Evolutionary conservation across 2,113 vertebrate genomes (phyloP), one percentile per base, ranked within the genome.

Genomic region (Phyllopteryx taeniolatus): DNA sequence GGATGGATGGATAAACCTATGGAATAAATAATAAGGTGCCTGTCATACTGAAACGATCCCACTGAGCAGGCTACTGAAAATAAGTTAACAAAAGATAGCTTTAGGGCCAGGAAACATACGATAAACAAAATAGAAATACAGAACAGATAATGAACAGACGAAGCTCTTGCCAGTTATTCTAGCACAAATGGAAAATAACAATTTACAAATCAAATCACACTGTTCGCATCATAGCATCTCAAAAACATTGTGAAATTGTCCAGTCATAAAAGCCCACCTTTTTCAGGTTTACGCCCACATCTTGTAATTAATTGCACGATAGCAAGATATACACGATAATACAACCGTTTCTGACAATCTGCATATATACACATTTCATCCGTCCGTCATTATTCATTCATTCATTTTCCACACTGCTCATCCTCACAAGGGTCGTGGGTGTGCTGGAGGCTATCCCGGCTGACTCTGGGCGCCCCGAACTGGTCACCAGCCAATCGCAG

Each of bases 231-330:
- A 7, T 19, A 20, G 19, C 17, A 5, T 51, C 15, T 5, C 53
- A 56, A 54, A 10, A 51, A 19, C 49, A 20, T 51, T 51, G 5
- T 51, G 15, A 51, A 5, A 15, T 51, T 51, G 47, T 51, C 6
- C 49, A 17, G 5, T 51, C 17, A 51, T 51, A 54, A 54, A 62
- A 62, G 19, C 19, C 2, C 35, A 43, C 5, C 42, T 46, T 31
- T 60, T 46, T 63, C 15, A 63, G 46, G n/a, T 44, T 20, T 47
- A 42, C 17, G 14, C 31, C 12, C 51, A 17, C 56, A 67, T 61
- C 9, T 49, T 59, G 27, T 31, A 59, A 59, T 10, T 13, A 59
- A 15, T 7, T 73, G 73, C 73, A 75, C 63, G 60, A 76, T 17
- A 6, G n/a, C n/a, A n/a, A n/a, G n/a, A 27, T 27, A 53, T 27